These are phyloP conservation scores for Nematolebias whitei DNA, from an alignment of 2,113 vertebrate genomes.

Conservation along the genomic window DNA sequence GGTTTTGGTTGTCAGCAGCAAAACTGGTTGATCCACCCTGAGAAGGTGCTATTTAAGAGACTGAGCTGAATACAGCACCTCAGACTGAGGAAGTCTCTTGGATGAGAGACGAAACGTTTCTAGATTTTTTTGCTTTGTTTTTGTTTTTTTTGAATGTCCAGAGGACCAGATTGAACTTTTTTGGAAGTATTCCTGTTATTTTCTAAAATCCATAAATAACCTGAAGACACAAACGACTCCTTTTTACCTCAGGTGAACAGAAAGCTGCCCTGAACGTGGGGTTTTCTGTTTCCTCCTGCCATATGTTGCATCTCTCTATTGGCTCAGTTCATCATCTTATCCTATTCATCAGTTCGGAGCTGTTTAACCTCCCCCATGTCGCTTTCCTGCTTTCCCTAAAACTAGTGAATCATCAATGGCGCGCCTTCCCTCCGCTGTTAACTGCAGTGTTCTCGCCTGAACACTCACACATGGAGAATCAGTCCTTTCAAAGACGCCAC, in stretches of 20 bases:
- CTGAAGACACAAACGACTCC: background rate
- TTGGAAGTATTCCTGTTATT: too few species aligned
- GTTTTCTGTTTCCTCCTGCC: background rate
- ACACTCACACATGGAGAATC: conserved; percentile 27
- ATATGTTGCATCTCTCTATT: background rate
- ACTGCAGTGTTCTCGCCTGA: conserved; percentile 47
- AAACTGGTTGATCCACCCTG: too few species aligned
- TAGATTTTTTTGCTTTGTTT: too few species aligned
- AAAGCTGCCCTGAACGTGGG: too few species aligned
- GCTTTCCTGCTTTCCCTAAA: conserved; percentile 35
- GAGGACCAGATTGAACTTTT: too few species aligned
- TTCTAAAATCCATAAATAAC: background rate
- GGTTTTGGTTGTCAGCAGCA: too few species aligned
- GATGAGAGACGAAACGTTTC: too few species aligned
- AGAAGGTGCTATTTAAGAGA: too few species aligned
- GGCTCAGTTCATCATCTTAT: conserved; percentile 2
- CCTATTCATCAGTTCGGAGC: conserved; percentile 16
- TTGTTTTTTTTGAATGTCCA: too few species aligned
- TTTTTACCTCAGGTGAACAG: background rate
- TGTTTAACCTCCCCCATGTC: conserved; percentile 34
- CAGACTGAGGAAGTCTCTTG: too few species aligned
- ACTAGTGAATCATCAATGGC: conserved; percentile 63
- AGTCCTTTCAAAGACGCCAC: conserved; percentile 25
- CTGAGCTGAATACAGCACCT: too few species aligned
- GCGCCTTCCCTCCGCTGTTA: conserved; percentile 41